These are phyloP conservation scores for Cenopis cana DNA, from an alignment of 2,888 invertebrate species.

Conservation along the genomic window DNA sequence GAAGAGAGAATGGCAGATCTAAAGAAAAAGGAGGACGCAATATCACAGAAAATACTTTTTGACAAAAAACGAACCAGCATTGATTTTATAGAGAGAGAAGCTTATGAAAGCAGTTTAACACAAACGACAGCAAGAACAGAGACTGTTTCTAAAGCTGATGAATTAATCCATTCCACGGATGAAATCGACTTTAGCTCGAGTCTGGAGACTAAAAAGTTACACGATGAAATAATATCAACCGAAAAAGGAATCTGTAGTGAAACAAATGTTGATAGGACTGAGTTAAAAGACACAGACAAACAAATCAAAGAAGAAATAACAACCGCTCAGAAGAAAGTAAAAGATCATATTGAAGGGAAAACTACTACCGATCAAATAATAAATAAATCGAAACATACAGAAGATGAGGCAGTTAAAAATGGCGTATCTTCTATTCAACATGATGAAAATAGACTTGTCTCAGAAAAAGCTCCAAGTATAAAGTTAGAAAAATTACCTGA, in stretches of 20 bases:
- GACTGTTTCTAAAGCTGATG: background rate
- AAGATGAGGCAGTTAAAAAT: constrained; percentile 5
- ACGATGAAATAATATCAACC: constrained; percentile 23
- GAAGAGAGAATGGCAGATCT: constrained; percentile 77
- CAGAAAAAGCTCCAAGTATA: background rate
- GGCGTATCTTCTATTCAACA: constrained; percentile 26
- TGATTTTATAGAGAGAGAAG: constrained; percentile 13
- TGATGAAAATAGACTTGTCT: background rate
- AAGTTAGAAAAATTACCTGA: background rate
- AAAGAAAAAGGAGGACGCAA: constrained; percentile 65
- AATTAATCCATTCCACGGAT: background rate
- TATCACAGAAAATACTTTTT: constrained; percentile 44
- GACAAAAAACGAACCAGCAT: constrained; percentile 28
- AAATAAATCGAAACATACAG: background rate
- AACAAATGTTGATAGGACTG: background rate
- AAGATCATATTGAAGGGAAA: background rate
- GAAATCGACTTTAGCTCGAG: constrained; percentile 23
- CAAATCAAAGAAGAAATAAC: background rate
- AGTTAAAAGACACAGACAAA: background rate
- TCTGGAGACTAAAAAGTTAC: constrained; percentile 25
- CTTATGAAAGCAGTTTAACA: constrained; percentile 3
- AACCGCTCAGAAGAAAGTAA: background rate
- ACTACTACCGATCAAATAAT: background rate
- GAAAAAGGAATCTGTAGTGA: constrained; percentile 6
- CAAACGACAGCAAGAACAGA: background rate